Conservation (phyloP, 2,888 invertebrate species). For the Choristoneura rosaceana region DNA sequence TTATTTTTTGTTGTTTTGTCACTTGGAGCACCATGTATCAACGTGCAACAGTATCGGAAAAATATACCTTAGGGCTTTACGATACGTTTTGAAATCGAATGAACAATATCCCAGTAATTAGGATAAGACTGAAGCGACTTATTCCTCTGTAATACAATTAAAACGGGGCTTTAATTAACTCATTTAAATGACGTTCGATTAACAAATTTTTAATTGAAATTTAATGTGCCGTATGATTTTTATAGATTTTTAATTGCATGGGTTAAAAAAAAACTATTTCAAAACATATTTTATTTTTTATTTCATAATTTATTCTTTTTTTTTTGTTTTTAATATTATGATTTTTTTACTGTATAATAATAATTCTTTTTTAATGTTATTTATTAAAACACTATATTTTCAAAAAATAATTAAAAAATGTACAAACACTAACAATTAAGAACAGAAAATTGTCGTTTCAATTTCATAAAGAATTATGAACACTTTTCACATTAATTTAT, state of each 20-base stretch:
- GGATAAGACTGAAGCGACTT: neutral
- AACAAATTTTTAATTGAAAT: constrained; percentile 18
- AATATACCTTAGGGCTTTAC: neutral
- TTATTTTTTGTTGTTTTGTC: constrained; percentile 58
- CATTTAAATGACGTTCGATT: constrained; percentile 30
- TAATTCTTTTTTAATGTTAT: too few relatives aligned
- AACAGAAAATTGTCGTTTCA: too few relatives aligned
- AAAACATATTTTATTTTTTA: too few relatives aligned
- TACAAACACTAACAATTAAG: too few relatives aligned
- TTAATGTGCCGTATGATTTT: neutral
- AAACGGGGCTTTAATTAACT: constrained; percentile 36
- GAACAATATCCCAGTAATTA: constrained; percentile 20
- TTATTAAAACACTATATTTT: too few relatives aligned
- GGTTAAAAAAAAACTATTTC: too few relatives aligned
- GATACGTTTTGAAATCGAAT: constrained; percentile 4
- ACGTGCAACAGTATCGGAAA: neutral
- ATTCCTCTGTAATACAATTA: neutral
- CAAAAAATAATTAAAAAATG: too few relatives aligned
- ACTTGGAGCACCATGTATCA: constrained; percentile 44
- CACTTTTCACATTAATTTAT: too few relatives aligned
- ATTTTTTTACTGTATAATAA: too few relatives aligned
- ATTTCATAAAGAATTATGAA: too few relatives aligned
- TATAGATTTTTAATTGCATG: neutral
- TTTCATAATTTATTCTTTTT: too few relatives aligned
- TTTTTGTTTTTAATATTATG: too few relatives aligned